Percentiles rank a stretch among this genome's conserved stretches.
These are phyloP conservation scores for Eucera pruinosa DNA, from an alignment of 2,888 invertebrate species.

Conservation along the genomic window DNA sequence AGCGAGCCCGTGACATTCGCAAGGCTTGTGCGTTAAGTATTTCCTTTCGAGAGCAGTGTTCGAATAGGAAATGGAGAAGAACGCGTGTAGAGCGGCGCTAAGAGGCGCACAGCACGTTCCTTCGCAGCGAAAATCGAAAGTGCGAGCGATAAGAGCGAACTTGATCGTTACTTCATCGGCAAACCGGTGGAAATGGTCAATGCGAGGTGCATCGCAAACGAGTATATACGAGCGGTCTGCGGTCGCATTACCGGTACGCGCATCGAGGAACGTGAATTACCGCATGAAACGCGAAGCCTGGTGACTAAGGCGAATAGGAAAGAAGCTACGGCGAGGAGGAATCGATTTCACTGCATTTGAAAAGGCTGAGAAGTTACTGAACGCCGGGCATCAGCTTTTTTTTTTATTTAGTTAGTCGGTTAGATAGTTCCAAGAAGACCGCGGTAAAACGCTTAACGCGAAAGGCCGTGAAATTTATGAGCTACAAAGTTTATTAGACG, in stretches of 20 bases:
- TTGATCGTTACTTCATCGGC: constrained; percentile 35
- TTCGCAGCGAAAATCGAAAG: constrained; percentile 48
- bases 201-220: constrained; percentile 46
- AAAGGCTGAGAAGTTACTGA: constrained; percentile 6
- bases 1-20: too few species aligned
- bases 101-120: too few species aligned
- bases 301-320: constrained; percentile 19
- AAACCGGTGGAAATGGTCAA: constrained; percentile 38
- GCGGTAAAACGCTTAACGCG: too few species aligned
- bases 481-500: too few species aligned
- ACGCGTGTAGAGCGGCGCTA: too few species aligned
- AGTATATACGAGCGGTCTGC: constrained; percentile 35
- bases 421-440: too few species aligned
- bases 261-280: constrained; percentile 50
- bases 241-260: constrained; percentile 54
- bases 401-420: too few species aligned
- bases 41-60: too few species aligned
- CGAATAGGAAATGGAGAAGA: too few species aligned
- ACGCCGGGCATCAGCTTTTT: not conserved
- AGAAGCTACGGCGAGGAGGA: not conserved
- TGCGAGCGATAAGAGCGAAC: constrained; percentile 47
- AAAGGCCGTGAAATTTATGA: too few species aligned
- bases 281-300: constrained; percentile 50
- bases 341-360: constrained; percentile 18
- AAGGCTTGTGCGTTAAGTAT: too few species aligned